Base-by-base conservation (phyloP, 1,140 invertebrate species). In the Proales similis region DNA sequence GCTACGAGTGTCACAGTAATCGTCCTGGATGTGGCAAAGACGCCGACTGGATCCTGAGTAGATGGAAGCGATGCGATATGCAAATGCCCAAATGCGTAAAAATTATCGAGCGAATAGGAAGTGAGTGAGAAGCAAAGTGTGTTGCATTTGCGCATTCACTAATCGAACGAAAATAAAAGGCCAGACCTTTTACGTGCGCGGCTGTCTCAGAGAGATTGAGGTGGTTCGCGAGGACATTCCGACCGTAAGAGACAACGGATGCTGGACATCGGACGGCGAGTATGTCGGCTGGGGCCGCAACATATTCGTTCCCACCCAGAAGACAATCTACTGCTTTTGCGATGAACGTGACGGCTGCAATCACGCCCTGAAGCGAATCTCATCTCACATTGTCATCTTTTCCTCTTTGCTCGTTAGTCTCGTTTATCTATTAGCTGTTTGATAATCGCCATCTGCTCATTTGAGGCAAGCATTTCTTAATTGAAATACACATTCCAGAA, bases 211-310 rank as follows among this genome's bases (percentile, higher is more conserved):
- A 45, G 43, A 63, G 30, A 48, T 63, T 6, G 61, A 63, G 43
- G 46, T 33, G 3, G 61, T 27, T 1, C 17, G 61, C 12, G 32
- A 36, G 32, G 61, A 63, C 30, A 63, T 63, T 27, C 61, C 61
- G 24, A 63, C 61, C 6, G 61, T 63, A 19, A 48, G 61, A 63
- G 61, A 63, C 17, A 63, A 63, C 20, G 61, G 61, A 7, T 63
- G 61, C 24, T 63, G 61, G 61, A 63, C 61, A n/a, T 33, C 30
- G 36, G 45, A 47, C 20, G 46, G 39, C 9, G 30, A 63, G 24
- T 63, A 63, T 63, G 43, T 63, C 6, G 61, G 57, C 12, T 47
- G 43, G 39, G 57, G 57, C 26, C 24, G 57, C 20, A 45, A 47
- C 30, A 9, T 63, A 5, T 63, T 48, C 12, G 24, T 63, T 2